Evolutionary conservation across 2,113 vertebrate genomes (phyloP).

Genomic region (Microcebus lehilahytsara): DNA sequence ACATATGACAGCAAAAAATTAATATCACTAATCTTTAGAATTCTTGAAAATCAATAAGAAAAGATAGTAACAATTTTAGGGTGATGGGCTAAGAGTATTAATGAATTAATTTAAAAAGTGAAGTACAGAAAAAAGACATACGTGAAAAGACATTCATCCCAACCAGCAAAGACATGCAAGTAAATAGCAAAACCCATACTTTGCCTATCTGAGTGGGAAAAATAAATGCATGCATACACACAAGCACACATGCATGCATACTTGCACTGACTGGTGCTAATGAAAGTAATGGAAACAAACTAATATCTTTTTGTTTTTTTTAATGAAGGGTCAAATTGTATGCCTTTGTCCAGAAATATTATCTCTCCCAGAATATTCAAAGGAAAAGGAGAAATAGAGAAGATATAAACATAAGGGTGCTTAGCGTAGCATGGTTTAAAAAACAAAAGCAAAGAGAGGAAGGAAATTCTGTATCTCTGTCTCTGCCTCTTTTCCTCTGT

Average conservation of each 20-base stretch:
- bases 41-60: not conserved
- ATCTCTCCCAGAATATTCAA: not conserved
- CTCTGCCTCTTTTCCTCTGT: not conserved
- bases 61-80: not conserved
- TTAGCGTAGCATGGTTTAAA: not conserved
- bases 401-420: not conserved
- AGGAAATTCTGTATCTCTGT: not conserved
- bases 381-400: not conserved
- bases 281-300: not conserved
- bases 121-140: not conserved
- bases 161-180: not conserved
- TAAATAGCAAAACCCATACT: not conserved
- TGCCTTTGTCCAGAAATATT: not conserved
- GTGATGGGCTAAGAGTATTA: not conserved
- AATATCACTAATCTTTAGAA: not conserved
- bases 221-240: not conserved
- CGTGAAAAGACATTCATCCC: not conserved
- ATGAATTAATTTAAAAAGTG: not conserved
- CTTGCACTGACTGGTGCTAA: not conserved
- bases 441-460: not conserved
- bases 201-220: not conserved
- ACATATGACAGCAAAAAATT: not conserved
- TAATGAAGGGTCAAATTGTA: not conserved
- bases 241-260: not conserved
- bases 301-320: not conserved